Percentiles rank a stretch among this genome's conserved stretches.
These are phyloP conservation scores for Struthidea cinerea DNA, from an alignment of 2,113 vertebrate species.

Conservation along the genomic window DNA sequence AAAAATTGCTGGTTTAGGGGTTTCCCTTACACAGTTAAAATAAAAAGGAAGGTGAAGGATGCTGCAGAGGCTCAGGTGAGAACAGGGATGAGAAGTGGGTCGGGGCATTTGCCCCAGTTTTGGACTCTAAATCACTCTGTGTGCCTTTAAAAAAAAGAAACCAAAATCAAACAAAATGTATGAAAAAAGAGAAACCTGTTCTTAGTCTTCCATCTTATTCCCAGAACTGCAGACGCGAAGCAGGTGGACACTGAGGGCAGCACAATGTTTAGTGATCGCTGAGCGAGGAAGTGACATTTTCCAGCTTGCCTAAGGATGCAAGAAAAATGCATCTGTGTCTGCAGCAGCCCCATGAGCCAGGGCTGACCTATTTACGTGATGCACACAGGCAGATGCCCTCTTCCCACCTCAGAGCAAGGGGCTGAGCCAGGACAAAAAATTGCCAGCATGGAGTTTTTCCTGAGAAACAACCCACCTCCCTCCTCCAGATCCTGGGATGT, in stretches of 20 bases:
- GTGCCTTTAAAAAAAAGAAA: background rate
- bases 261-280: background rate
- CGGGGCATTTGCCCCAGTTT: background rate
- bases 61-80: background rate
- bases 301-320: slow-evolving; percentile 30
- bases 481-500: background rate
- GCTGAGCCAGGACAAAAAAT: background rate
- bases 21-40: background rate
- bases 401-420: background rate
- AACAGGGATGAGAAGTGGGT: background rate
- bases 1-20: background rate
- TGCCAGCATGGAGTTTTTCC: background rate
- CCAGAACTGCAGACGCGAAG: background rate
- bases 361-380: slow-evolving; percentile 11
- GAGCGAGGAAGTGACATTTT: slow-evolving; percentile 11
- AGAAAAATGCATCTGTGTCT: background rate
- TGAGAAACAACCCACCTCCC: background rate
- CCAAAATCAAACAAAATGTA: background rate
- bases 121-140: background rate
- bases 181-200: background rate
- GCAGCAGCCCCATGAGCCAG: background rate
- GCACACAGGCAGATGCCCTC: background rate
- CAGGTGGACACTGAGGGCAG: slow-evolving; percentile 28
- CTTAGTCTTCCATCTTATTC: background rate
- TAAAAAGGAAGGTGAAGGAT: background rate